phyloP scores from a whole-genome alignment of 2,113 vertebrate genomes.

The Argyrosomus japonicus region DNA sequence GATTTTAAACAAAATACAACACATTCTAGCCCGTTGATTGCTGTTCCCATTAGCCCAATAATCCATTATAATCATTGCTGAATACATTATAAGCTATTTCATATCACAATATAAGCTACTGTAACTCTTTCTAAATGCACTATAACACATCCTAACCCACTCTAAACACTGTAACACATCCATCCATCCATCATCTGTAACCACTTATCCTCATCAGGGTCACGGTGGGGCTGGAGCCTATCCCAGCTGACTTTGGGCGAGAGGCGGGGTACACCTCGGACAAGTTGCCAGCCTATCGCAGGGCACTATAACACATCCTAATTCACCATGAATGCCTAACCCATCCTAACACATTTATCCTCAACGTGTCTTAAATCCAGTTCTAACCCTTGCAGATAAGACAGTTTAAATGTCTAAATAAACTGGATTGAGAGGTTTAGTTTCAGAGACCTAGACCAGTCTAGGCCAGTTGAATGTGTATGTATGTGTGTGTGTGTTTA shows the following conservation, averaged over 20 bases:
- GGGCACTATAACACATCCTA: neutral
- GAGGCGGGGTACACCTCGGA: too few relatives aligned
- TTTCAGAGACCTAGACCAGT: neutral
- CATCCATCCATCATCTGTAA: too few relatives aligned
- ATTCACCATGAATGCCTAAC: neutral
- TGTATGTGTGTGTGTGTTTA: neutral
- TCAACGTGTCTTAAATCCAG: neutral
- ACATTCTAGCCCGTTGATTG: neutral
- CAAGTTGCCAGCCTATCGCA: too few relatives aligned
- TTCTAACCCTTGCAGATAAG: neutral
- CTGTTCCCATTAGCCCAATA: too few relatives aligned
- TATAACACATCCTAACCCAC: neutral
- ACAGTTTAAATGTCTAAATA: slow-evolving; percentile 6
- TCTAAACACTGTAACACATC: too few relatives aligned
- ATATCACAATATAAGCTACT: neutral
- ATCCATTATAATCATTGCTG: neutral
- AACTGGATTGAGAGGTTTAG: neutral
- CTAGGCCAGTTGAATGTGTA: neutral
- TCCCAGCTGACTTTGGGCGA: too few relatives aligned
- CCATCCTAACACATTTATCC: too few relatives aligned
- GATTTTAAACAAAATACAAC: neutral
- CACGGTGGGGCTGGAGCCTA: too few relatives aligned
- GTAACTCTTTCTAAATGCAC: neutral
- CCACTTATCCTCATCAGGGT: too few relatives aligned
- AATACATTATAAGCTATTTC: neutral